A percentile compares a stretch with the other conserved stretches of the same genome.
These are phyloP conservation scores for Choreutis nemorana DNA, from an alignment of 2,888 invertebrate species.

Conservation along the genomic window DNA sequence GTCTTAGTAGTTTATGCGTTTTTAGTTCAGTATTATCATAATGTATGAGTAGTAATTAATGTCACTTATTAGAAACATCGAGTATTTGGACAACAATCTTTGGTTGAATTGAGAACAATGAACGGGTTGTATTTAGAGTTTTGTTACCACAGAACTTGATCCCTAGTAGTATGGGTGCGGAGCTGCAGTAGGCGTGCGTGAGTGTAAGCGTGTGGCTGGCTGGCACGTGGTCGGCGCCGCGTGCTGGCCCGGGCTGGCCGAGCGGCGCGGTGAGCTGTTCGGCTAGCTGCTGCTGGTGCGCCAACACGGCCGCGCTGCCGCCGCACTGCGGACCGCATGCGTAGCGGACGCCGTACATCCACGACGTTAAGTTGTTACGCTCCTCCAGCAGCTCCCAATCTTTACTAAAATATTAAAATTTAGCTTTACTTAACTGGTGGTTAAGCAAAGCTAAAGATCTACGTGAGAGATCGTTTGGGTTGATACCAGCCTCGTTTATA, in stretches of 20 bases:
- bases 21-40: no score
- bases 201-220: neutral
- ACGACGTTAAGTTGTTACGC: conserved; percentile 28
- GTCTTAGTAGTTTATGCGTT: no score
- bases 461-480: no score
- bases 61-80: no score
- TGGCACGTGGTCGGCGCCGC: conserved; percentile 7
- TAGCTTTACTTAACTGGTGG: neutral
- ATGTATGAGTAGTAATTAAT: no score
- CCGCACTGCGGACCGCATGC: conserved; percentile 27
- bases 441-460: neutral
- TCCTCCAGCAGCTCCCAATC: conserved; percentile 30
- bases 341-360: conserved; percentile 29
- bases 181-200: neutral
- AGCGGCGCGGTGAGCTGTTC: conserved; percentile 11
- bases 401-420: conserved; percentile 14
- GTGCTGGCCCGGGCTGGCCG: conserved; percentile 11
- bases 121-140: no score
- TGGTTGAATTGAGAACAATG: no score
- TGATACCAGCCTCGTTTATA: no score
- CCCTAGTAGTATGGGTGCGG: no score
- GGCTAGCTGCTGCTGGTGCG: no score
- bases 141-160: no score
- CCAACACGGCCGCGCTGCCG: conserved; percentile 19
- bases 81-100: no score